Base-by-base conservation (phyloP, 2,888 invertebrate genomes). In the Helobdella robusta region DNA sequence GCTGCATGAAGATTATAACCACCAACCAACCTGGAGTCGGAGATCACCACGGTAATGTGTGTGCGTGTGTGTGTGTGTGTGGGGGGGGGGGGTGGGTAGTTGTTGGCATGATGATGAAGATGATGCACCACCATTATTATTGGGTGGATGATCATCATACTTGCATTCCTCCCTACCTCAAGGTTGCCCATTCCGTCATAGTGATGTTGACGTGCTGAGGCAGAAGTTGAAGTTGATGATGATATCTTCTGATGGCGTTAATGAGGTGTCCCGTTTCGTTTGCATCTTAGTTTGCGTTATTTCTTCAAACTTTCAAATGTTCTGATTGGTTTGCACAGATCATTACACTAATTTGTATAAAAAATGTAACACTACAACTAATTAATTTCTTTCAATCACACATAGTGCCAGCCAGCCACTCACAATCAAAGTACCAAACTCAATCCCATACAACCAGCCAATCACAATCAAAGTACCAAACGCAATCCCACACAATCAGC, bases 131-230 rank as follows among this genome's bases (percentile, higher is more conserved):
- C 50, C 28, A 52, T 52, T 20, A 46, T 46, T 44, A 15, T 40
- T 61, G 34, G 25, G n/a, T 11, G 5, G 11, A 4, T 20, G 40
- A 5, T 15, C 54, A 15, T 46, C 52, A 20, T 63, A 34, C 56
- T 2, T 61, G 52, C 23, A 56, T 69, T 69, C 0, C 67, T 81
- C 81, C 95, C 0, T 98, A 97, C 78, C 95, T 95, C 0, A 67
- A 81, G 81, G 95, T 0, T 98, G 97, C 78, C 95, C 97, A 0
- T 98, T 88, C 77, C 87, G 85, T 74, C 87, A 89, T 73, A 86
- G 85, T 79, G 92, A 93, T 80, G 76, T 81, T 4, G 81, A 83
- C 18, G 81, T 85, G 28, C 82, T 97, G 34, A 86, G 86, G 74
- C 85, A 86, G 71, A 88, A 85, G 77, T 80, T 95, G 11, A 81